Evolutionary conservation across 2,113 vertebrate genomes (phyloP).

Genomic region (Lepisosteus osseus): DNA sequence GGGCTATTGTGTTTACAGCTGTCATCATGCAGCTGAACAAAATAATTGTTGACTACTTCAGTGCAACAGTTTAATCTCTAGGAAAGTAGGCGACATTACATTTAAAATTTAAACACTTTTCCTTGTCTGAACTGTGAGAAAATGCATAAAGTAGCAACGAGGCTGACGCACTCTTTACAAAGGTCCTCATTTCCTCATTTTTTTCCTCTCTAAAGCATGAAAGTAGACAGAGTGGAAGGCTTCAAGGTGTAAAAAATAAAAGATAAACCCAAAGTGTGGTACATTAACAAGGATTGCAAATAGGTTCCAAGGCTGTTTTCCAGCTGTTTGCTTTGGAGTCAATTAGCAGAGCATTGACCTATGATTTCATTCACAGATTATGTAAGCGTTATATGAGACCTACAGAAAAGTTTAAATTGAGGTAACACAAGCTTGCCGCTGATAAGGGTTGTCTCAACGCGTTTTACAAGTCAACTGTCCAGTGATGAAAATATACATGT

Average conservation of each 20-base stretch:
- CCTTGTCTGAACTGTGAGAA: too few relatives aligned
- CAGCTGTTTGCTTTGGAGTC: not conserved
- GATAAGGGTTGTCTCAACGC: not conserved
- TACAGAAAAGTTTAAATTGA: not conserved
- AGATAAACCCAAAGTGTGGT: too few relatives aligned
- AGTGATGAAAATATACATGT: too few relatives aligned
- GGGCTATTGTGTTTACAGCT: not conserved
- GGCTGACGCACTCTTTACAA: too few relatives aligned
- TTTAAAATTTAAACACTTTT: too few relatives aligned
- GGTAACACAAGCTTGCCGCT: not conserved
- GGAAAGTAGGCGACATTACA: too few relatives aligned
- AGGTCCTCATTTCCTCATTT: too few relatives aligned
- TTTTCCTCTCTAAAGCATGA: too few relatives aligned
- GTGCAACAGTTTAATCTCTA: not conserved
- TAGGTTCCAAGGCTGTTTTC: not conserved
- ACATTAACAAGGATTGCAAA: not conserved
- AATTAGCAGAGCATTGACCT: constrained; percentile 2
- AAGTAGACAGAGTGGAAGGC: too few relatives aligned
- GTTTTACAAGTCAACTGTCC: too few relatives aligned
- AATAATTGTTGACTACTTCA: not conserved
- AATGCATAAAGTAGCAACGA: too few relatives aligned
- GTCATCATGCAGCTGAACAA: not conserved
- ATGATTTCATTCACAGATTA: constrained; percentile 8
- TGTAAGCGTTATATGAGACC: constrained; percentile 3
- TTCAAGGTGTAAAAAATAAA: too few relatives aligned